Base-by-base conservation (phyloP, 35 echinoderm and acorn worm genomes). In the Heliocidaris erythrogramma region DNA sequence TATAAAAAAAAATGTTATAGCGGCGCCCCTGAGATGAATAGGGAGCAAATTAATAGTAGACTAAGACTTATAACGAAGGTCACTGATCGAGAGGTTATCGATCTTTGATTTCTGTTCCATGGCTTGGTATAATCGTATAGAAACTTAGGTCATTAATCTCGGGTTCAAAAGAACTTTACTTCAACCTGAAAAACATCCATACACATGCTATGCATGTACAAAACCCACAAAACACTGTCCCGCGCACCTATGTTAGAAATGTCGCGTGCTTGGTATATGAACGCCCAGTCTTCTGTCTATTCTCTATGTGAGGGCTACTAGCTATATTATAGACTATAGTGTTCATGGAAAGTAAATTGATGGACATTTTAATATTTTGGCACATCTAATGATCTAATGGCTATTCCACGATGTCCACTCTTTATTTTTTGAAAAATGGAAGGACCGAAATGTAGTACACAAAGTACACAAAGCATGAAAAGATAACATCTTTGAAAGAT, bases 71-170 rank as follows among this genome's bases (percentile, higher is more conserved):
- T 42, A 42, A 42, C 35, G 65, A 78, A 78, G 65, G 65, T 78
- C 65, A 78, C 65, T 78, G 65, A 78, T 78, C 65, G 65, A 78
- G 65, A 78, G 65, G 65, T 78, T 78, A 78, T 78, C 65, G 65
- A 78, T 78, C 65, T 78, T 24, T 78, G 35, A 21, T n/a, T 78
- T 27, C 27, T 78, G 65, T 78, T 42, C 35, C 35, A 42, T 42
- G 35, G 35, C 3, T 42, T 0, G 35, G 35, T 42, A 42, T 42
- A 42, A 42, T 42, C 35, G 35, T 42, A 42, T 42, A 42, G 35
- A 78, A 27, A 78, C 65, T 78, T 78, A 78, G 65, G 65, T 78
- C 65, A 78, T 78, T 78, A 78, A 78, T 78, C 65, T 78, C 7
- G 65, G 52, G 65, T 78, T 78, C 21, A 21, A 78, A 78, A n/a